These are phyloP conservation scores for Lepidurus apus DNA, from an alignment of 1,140 invertebrate genomes.

Conservation along the genomic window DNA sequence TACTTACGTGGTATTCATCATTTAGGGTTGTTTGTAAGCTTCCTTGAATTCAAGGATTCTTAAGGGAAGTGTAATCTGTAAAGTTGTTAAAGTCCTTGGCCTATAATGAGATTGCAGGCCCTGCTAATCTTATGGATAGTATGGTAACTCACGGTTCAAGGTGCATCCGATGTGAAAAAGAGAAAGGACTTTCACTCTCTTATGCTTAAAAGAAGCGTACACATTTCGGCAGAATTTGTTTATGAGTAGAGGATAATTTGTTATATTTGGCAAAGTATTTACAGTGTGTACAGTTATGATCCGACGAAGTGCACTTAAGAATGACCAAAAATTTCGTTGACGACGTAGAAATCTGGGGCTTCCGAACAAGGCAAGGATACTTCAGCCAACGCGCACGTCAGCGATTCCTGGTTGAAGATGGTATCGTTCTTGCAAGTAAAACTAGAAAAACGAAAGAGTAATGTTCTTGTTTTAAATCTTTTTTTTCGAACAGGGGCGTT, in stretches of 20 bases:
- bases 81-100: no score
- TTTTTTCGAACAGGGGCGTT: background rate
- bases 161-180: no score
- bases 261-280: background rate
- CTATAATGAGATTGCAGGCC: no score
- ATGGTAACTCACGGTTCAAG: no score
- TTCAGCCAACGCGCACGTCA: slow-evolving; percentile 41
- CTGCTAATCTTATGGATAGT: no score
- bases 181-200: no score
- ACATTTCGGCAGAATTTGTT: no score
- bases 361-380: slow-evolving; percentile 42
- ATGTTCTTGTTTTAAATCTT: background rate
- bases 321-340: slow-evolving; percentile 29
- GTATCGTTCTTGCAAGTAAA: slow-evolving; percentile 44
- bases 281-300: background rate
- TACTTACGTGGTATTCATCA: no score
- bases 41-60: no score
- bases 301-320: background rate
- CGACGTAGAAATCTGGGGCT: slow-evolving; percentile 37
- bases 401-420: slow-evolving; percentile 42
- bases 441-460: slow-evolving; percentile 36
- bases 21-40: no score
- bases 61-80: no score
- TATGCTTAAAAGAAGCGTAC: no score
- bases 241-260: background rate